Base-by-base conservation (phyloP, 2,888 invertebrate genomes). In the Cephus runcator region DNA sequence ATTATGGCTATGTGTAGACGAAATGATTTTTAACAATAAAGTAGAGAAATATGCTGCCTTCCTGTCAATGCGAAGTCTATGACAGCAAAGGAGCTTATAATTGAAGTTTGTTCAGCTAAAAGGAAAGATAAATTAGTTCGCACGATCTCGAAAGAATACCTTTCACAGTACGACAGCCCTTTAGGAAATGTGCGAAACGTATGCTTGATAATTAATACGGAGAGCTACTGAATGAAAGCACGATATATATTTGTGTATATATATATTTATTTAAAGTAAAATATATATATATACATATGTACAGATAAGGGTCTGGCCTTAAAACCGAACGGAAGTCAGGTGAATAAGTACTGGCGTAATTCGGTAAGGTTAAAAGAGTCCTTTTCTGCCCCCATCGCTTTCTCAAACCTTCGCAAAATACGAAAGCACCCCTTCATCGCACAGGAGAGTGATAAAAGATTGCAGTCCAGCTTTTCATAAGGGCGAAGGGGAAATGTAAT, bases 101-200 rank as follows among this genome's bases (percentile, higher is more conserved):
- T 77, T 73, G 40, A 77, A 77, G 77, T 77, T 77, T 69, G 36
- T 77, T 68, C 73, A 73, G 77, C n/a, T 77, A 69, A 15, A 68
- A 77, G 68, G 68, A 33, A 68, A 77, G 34, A 73, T 73, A 77
- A 77, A 69, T 69, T 31, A 77, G 74, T 73, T 23, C 12, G n/a
- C 73, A 69, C 36, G 31, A 75, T 56, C 68, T 40, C 4, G 40
- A 6, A 40, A 40, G 40, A 40, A 40, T 40, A 15, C 40, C 69
- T 77, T 30, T 30, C 15, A 73, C 68, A 77, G 30, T 77, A 31
- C 30, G 40, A 77, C 30, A 73, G 6, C 40, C 40, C 15, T 40
- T 15, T 15, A 40, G 6, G 40, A 40, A 40, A 40, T 40, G 40
- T 40, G 40, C 6, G 40, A 40, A 40, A 40, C 6, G 40, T 40